Evolutionary conservation across 2,797 vertebrate species (phyloP).

Genomic region (Onychomys torridus): DNA sequence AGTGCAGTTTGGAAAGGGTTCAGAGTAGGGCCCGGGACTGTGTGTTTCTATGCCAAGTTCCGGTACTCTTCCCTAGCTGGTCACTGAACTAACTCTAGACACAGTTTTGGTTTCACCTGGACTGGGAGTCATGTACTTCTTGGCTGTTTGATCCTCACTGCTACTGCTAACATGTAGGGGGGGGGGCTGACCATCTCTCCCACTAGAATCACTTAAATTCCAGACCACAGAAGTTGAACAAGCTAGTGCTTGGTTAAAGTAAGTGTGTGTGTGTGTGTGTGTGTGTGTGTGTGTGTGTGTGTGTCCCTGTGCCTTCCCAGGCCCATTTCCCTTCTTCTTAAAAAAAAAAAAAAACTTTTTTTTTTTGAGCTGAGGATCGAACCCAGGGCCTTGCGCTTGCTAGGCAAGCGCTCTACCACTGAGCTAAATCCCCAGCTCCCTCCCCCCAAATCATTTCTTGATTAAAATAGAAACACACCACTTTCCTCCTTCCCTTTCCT

Average conservation of each 20-base stretch:
- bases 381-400: too few relatives aligned
- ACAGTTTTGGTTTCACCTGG: slow-evolving; percentile 38
- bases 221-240: slow-evolving; percentile 5
- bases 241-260: slow-evolving; percentile 53
- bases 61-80: background rate
- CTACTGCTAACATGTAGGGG: slow-evolving; percentile 7
- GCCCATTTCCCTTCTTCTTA: background rate
- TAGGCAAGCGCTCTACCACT: too few relatives aligned
- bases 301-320: background rate
- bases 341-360: too few relatives aligned
- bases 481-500: background rate
- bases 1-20: slow-evolving; percentile 57
- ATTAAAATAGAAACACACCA: background rate
- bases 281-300: too few relatives aligned
- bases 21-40: background rate
- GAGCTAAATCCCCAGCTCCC: too few relatives aligned
- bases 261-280: too few relatives aligned
- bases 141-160: slow-evolving; percentile 48
- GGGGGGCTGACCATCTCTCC: background rate
- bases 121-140: slow-evolving; percentile 27
- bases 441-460: too few relatives aligned
- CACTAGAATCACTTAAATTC: slow-evolving; percentile 35
- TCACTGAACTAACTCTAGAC: slow-evolving; percentile 13
- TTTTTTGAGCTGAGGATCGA: too few relatives aligned
- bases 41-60: slow-evolving; percentile 5